These are phyloP conservation scores for Penaeus chinensis DNA, from an alignment of 1,140 invertebrate species.

Conservation along the genomic window DNA sequence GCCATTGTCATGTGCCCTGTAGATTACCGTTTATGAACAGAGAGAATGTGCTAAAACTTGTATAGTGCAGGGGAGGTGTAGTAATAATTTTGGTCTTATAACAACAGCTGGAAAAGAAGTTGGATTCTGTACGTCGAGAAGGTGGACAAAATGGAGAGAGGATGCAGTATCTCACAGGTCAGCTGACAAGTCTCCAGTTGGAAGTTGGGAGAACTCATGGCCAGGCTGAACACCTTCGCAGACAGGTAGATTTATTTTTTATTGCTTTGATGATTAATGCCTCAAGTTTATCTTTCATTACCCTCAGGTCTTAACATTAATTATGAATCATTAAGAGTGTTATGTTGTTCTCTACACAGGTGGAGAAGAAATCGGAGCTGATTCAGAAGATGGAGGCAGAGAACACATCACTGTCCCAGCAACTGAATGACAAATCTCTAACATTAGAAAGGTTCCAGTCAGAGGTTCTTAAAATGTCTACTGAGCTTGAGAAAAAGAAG, in stretches of 20 bases:
- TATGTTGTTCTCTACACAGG: conserved; percentile 38
- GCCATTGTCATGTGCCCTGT: no score
- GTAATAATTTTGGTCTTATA: background rate
- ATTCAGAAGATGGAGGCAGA: conserved; percentile 56
- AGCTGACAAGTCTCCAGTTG: conserved; percentile 56
- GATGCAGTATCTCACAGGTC: conserved; percentile 53
- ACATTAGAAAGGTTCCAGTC: conserved; percentile 48
- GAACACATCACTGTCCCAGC: conserved; percentile 46
- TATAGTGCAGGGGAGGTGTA: background rate
- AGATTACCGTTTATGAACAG: background rate
- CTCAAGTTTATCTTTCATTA: background rate
- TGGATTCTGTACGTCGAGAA: conserved; percentile 39
- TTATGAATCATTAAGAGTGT: background rate
- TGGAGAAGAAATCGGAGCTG: conserved; percentile 55
- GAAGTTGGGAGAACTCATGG: conserved; percentile 57
- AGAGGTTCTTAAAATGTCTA: conserved; percentile 33
- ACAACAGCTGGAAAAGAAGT: conserved; percentile 55
- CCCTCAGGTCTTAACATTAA: background rate
- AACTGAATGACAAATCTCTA: conserved; percentile 53
- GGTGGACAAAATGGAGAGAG: conserved; percentile 53
- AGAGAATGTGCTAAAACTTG: background rate
- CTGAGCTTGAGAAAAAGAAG: conserved; percentile 39
- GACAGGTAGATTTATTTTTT: conserved; percentile 38
- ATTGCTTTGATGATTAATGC: background rate
- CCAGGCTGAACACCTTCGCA: conserved; percentile 56